Evolutionary conservation across 2,113 vertebrate genomes (phyloP).

Genomic region (Dipodomys merriami): DNA sequence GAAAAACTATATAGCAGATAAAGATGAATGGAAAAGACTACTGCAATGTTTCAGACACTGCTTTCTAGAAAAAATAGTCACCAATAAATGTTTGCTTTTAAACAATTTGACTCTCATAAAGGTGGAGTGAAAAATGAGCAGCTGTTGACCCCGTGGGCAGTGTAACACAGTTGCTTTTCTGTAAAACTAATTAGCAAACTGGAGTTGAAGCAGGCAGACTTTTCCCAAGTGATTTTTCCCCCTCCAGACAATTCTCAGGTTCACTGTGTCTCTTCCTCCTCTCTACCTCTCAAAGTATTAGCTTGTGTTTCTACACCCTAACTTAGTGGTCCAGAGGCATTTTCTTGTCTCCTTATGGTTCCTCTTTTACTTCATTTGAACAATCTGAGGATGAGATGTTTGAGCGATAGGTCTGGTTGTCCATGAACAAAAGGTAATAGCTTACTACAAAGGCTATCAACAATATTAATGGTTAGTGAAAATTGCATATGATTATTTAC

Average conservation of each 20-base stretch:
- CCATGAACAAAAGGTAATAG: background rate
- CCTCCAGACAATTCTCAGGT: background rate
- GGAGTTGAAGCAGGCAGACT: constrained; percentile 28
- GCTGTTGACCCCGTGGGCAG: constrained; percentile 51
- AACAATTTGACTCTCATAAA: constrained; percentile 60
- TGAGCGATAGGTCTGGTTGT: background rate
- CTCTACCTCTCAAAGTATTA: background rate
- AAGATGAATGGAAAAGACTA: background rate
- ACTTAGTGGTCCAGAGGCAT: background rate
- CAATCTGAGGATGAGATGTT: background rate
- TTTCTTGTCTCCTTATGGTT: background rate
- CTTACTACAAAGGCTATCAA: background rate
- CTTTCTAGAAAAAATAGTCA: constrained; percentile 17
- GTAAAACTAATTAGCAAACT: constrained; percentile 58
- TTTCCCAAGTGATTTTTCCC: constrained; percentile 55
- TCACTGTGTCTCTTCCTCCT: background rate
- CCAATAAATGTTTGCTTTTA: constrained; percentile 59
- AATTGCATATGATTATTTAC: background rate
- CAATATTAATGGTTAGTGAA: background rate
- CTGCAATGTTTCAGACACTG: background rate
- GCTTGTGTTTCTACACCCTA: constrained; percentile 17
- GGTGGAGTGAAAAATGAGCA: constrained; percentile 46
- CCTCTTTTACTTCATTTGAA: background rate
- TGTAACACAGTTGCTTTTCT: constrained; percentile 65
- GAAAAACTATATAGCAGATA: background rate